phyloP scores from a whole-genome alignment of 1,140 invertebrate species.

The Drosophila sechellia region DNA sequence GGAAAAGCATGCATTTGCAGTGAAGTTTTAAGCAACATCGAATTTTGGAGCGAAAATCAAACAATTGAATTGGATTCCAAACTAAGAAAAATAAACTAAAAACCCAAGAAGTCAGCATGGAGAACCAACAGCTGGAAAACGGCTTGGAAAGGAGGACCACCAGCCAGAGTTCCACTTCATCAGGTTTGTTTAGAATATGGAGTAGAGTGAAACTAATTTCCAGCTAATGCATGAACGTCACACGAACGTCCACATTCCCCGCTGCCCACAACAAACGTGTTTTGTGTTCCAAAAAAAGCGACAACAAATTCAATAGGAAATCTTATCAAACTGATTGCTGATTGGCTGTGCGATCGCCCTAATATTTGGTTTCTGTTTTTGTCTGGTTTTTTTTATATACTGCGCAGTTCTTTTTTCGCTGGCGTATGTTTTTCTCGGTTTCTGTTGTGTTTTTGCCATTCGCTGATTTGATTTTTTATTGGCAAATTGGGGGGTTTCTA shows the following conservation, averaged over 20 bases:
- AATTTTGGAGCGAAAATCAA: slow-evolving; percentile 1
- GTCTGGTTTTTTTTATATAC: slow-evolving; percentile 50
- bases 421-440: slow-evolving; percentile 44
- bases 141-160: slow-evolving; percentile 16
- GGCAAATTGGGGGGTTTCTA: slow-evolving; percentile 42
- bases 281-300: slow-evolving; percentile 39
- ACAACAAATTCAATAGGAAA: slow-evolving; percentile 52
- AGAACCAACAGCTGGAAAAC: slow-evolving; percentile 14
- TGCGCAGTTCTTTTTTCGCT: slow-evolving; percentile 66
- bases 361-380: slow-evolving; percentile 27
- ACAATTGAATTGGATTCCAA: neutral
- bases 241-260: slow-evolving; percentile 25
- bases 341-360: slow-evolving; percentile 66
- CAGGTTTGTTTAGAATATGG: slow-evolving; percentile 37
- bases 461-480: slow-evolving; percentile 69
- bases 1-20: slow-evolving; percentile 42
- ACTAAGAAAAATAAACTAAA: neutral
- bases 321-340: slow-evolving; percentile 74
- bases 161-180: slow-evolving; percentile 31
- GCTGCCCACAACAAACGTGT: slow-evolving; percentile 45
- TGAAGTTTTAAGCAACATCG: slow-evolving; percentile 11
- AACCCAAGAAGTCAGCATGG: slow-evolving; percentile 19
- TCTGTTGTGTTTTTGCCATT: slow-evolving; percentile 66
- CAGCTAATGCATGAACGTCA: slow-evolving; percentile 29
- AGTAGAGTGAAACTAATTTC: slow-evolving; percentile 19